Evolutionary conservation across 2,797 vertebrate genomes (phyloP).

Genomic region (Trichosurus vulpecula): DNA sequence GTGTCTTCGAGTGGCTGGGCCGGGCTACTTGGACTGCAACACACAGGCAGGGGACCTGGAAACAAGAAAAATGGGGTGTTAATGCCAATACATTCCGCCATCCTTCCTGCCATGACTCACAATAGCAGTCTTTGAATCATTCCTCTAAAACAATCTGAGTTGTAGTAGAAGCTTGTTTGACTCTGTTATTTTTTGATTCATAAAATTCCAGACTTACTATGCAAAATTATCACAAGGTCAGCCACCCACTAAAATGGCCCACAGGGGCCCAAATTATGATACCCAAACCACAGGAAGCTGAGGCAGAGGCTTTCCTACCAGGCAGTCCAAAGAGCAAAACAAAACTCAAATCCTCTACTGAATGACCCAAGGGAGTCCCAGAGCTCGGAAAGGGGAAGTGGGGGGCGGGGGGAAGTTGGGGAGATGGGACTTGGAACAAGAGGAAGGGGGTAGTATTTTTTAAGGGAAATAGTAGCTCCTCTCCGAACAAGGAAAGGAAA

Average conservation of each 20-base stretch:
- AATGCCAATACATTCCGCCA: constrained; percentile 3
- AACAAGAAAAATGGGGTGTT: neutral
- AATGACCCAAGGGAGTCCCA: neutral
- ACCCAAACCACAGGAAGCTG: neutral
- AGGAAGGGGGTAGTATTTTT: neutral
- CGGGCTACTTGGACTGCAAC: constrained; percentile 80
- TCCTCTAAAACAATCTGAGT: constrained; percentile 14
- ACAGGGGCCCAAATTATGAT: neutral
- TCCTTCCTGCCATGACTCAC: constrained; percentile 41
- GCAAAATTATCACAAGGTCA: constrained; percentile 35
- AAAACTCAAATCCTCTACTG: neutral
- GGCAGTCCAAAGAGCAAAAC: neutral
- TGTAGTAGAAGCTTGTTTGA: constrained; percentile 16
- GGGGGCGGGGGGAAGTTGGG: neutral
- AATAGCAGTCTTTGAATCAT: accelerated
- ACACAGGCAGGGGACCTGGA: constrained; percentile 80
- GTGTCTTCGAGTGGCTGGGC: constrained; percentile 80
- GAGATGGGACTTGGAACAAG: neutral
- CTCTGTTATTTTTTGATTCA: constrained; percentile 60
- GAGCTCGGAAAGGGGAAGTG: neutral
- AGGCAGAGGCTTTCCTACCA: neutral
- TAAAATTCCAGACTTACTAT: constrained; percentile 65
- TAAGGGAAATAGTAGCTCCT: constrained; percentile 27
- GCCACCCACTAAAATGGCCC: constrained; percentile 60
- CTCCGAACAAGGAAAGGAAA: neutral